These are phyloP conservation scores for Pseudorhombus dupliciocellatus DNA, from an alignment of 2,113 vertebrate genomes.

Conservation along the genomic window DNA sequence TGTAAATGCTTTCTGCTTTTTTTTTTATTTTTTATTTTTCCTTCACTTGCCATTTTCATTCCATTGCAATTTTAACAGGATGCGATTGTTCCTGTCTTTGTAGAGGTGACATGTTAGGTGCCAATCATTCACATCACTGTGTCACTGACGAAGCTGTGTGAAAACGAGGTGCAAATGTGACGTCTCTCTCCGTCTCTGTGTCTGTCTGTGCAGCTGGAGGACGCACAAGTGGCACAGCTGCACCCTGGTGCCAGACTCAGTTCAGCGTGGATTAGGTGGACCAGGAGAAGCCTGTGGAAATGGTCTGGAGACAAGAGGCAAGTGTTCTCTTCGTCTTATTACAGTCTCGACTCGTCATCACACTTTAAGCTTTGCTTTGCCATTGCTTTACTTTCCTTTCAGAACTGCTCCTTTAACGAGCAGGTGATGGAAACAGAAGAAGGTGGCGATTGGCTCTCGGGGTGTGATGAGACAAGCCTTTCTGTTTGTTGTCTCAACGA, in stretches of 20 bases:
- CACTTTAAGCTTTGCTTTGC: constrained; percentile 14
- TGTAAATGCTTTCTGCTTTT: too few species aligned
- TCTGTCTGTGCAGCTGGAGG: constrained; percentile 86
- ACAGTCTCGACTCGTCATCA: constrained; percentile 12
- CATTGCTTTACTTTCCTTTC: constrained; percentile 21
- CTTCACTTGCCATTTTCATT: too few species aligned
- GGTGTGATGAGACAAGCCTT: constrained; percentile 39
- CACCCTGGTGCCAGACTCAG: constrained; percentile 86
- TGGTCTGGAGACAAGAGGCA: constrained; percentile 92
- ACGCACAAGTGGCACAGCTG: constrained; percentile 90
- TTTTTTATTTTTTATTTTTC: too few species aligned
- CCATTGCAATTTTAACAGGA: background rate
- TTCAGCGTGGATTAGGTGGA: constrained; percentile 80
- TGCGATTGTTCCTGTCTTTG: background rate
- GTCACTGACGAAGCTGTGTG: background rate
- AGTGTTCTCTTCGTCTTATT: constrained; percentile 50
- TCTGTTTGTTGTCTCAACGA: constrained; percentile 34
- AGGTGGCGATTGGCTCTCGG: constrained; percentile 45
- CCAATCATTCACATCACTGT: background rate
- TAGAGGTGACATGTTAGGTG: background rate
- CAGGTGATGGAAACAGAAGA: constrained; percentile 44
- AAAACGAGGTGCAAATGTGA: background rate
- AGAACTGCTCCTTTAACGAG: constrained; percentile 53
- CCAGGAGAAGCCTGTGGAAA: constrained; percentile 86
- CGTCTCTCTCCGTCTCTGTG: constrained; percentile 1